phyloP scores from a whole-genome alignment of 1,140 invertebrate genomes.

The Brachionus koreanus region DNA sequence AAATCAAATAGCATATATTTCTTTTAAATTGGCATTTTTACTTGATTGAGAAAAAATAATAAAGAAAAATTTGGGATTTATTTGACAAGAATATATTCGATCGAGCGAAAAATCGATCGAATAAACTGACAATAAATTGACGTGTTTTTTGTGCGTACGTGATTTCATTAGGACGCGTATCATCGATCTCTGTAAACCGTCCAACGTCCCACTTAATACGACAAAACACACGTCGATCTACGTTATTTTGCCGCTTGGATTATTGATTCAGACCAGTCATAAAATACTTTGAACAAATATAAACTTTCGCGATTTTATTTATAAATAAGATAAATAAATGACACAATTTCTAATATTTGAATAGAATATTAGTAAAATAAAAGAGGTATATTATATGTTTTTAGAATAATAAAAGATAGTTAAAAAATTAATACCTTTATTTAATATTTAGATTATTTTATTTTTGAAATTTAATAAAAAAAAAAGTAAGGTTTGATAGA shows the following conservation, averaged over 20 bases:
- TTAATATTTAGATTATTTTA: slow-evolving; percentile 37
- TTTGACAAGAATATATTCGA: slow-evolving; percentile 7
- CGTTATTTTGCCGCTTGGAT: background rate
- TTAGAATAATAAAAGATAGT: background rate
- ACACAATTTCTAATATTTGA: slow-evolving; percentile 33
- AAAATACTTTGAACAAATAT: slow-evolving; percentile 22
- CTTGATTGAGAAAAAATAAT: background rate
- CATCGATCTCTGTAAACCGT: background rate
- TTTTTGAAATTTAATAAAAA: slow-evolving; percentile 26
- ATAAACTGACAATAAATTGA: slow-evolving; percentile 20
- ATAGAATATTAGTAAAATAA: slow-evolving; percentile 11
- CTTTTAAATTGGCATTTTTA: background rate
- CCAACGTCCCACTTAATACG: background rate
- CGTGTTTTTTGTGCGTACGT: slow-evolving; percentile 6
- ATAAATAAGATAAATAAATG: slow-evolving; percentile 35
- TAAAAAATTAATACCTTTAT: slow-evolving; percentile 33
- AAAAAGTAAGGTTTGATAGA: background rate
- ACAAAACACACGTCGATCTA: background rate
- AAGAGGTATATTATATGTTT: slow-evolving; percentile 8
- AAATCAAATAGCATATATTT: background rate
- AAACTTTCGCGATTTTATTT: slow-evolving; percentile 12
- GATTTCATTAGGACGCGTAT: background rate
- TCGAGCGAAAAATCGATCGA: background rate
- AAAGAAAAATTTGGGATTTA: background rate
- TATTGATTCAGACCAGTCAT: slow-evolving; percentile 20